Evolutionary conservation across 2,888 invertebrate species (phyloP).

Genomic region (Neoascia interrupta): DNA sequence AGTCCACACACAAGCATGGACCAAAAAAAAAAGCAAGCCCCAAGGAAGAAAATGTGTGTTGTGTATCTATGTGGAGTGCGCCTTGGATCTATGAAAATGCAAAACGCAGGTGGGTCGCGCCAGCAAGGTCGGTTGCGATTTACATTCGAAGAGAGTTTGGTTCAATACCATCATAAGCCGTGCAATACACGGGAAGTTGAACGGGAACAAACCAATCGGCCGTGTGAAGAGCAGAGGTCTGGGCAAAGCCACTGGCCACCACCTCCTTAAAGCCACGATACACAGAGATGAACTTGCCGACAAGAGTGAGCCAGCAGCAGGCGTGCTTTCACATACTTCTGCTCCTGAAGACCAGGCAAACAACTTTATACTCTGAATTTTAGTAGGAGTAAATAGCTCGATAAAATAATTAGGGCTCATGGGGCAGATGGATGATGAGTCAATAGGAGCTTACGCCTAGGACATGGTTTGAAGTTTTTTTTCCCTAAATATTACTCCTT

Average conservation of each 20-base stretch:
- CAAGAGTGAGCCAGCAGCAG: constrained; percentile 29
- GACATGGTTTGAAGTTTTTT: constrained; percentile 45
- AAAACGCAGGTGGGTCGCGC: constrained; percentile 69
- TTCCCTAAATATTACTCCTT: not conserved
- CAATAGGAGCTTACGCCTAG: constrained; percentile 65
- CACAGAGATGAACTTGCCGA: constrained; percentile 65
- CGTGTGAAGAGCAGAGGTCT: constrained; percentile 47
- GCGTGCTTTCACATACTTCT: constrained; percentile 11
- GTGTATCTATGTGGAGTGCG: constrained; percentile 53
- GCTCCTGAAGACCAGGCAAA: constrained; percentile 34
- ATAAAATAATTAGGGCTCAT: constrained; percentile 72
- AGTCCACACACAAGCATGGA: constrained; percentile 51
- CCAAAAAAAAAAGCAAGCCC: constrained; percentile 18
- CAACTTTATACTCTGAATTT: constrained; percentile 53
- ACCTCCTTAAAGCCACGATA: constrained; percentile 55
- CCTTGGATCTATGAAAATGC: constrained; percentile 69
- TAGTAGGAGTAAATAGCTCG: constrained; percentile 70
- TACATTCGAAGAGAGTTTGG: constrained; percentile 52
- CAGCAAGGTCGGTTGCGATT: constrained; percentile 67
- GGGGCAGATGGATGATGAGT: constrained; percentile 64
- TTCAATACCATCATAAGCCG: too few relatives aligned
- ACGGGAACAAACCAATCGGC: constrained; percentile 30
- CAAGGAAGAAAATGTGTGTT: constrained; percentile 31
- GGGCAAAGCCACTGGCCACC: constrained; percentile 25
- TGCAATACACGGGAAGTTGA: constrained; percentile 14